phyloP scores from a whole-genome alignment of 2,113 vertebrate species.

The Hypanus sabinus region DNA sequence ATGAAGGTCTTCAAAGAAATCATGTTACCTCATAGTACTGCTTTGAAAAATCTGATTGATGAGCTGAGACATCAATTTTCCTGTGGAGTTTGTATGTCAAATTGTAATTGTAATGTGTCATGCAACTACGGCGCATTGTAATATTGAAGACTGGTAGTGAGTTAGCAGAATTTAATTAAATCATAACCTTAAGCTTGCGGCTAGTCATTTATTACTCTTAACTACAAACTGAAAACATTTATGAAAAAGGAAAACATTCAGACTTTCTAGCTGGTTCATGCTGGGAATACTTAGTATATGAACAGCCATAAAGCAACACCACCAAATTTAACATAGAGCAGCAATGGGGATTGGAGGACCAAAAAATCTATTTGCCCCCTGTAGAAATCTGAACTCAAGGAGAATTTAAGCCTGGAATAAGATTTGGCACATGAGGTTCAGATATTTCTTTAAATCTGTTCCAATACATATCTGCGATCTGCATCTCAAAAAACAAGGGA shows the following conservation, averaged over 20 bases:
- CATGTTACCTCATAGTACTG: background rate
- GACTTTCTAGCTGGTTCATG: background rate
- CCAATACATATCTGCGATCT: too few species aligned
- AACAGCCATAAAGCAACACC: background rate
- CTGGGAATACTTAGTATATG: background rate
- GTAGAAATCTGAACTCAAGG: background rate
- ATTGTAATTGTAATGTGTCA: background rate
- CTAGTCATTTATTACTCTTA: background rate
- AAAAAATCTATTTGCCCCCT: background rate
- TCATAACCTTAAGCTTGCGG: background rate
- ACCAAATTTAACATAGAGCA: background rate
- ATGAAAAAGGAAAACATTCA: background rate
- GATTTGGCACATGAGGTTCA: too few species aligned
- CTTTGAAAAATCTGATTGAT: slow-evolving; percentile 29
- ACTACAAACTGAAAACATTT: background rate
- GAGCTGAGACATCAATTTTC: background rate
- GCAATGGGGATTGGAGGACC: background rate
- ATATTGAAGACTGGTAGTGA: background rate
- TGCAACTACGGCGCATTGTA: background rate
- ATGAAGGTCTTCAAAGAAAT: background rate
- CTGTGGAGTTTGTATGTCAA: background rate
- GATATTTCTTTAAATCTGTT: too few species aligned
- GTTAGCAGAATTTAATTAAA: background rate
- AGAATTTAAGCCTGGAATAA: background rate
- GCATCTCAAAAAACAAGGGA: too few species aligned